Percentiles rank a stretch among this genome's conserved stretches.
Evolutionary conservation across 1,140 invertebrate genomes (phyloP).

Genomic region (Grapholita molesta): DNA sequence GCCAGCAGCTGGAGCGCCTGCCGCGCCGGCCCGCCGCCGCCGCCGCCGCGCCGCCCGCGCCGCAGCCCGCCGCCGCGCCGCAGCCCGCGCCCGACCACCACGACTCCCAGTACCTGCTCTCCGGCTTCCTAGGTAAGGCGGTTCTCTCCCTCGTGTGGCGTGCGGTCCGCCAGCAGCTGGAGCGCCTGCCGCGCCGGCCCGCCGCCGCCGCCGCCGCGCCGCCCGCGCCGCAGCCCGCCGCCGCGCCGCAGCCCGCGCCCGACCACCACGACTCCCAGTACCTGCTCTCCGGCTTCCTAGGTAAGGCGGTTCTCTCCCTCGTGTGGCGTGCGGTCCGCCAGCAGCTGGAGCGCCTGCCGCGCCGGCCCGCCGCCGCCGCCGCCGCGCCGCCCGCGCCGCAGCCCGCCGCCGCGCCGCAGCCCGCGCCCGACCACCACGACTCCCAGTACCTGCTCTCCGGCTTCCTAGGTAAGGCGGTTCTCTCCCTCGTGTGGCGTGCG

Average conservation of each 20-base stretch:
- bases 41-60: slow-evolving; percentile 47
- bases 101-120: slow-evolving; percentile 62
- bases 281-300: slow-evolving; percentile 58
- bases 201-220: slow-evolving; percentile 51
- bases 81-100: slow-evolving; percentile 39
- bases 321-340: slow-evolving; percentile 85
- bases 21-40: slow-evolving; percentile 84
- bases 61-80: slow-evolving; percentile 43
- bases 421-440: slow-evolving; percentile 41
- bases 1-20: slow-evolving; percentile 92
- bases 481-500: not conserved
- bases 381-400: slow-evolving; percentile 46
- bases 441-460: slow-evolving; percentile 63
- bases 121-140: slow-evolving; percentile 50
- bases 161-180: slow-evolving; percentile 90
- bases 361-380: slow-evolving; percentile 80
- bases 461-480: slow-evolving; percentile 41
- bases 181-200: slow-evolving; percentile 89
- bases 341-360: slow-evolving; percentile 91
- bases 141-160: slow-evolving; percentile 41
- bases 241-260: slow-evolving; percentile 38
- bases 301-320: slow-evolving; percentile 23
- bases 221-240: slow-evolving; percentile 45
- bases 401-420: slow-evolving; percentile 42
- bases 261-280: slow-evolving; percentile 56